Evolutionary conservation across 2,797 vertebrate species (phyloP).

Genomic region (Paratrypauchen microcephalus): DNA sequence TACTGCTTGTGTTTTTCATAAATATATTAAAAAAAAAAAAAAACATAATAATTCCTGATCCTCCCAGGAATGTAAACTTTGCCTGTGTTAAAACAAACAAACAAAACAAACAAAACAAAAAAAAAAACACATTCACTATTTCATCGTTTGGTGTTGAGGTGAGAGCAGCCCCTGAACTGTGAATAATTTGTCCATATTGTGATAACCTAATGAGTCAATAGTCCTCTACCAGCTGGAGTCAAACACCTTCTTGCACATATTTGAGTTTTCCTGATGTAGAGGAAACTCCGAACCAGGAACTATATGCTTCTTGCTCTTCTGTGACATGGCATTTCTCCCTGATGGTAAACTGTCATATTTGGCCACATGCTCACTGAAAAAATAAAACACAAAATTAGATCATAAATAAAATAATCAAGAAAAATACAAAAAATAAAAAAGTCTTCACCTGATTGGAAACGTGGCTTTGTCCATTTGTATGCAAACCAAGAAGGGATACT

Average conservation of each 20-base stretch:
- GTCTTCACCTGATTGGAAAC: conserved; percentile 87
- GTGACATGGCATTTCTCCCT: conserved; percentile 75
- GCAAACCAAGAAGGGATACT: conserved; percentile 96
- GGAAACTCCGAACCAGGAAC: conserved; percentile 89
- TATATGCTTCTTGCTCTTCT: conserved; percentile 70
- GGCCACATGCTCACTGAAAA: conserved; percentile 78
- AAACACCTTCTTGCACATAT: conserved; percentile 93
- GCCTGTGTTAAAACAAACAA: conserved; percentile 68
- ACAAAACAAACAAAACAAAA: too few species aligned
- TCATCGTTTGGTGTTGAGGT: conserved; percentile 29
- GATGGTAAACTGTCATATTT: conserved; percentile 87
- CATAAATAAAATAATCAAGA: too few species aligned
- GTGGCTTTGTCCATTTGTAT: conserved; percentile 93
- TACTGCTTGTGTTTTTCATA: conserved; percentile 55
- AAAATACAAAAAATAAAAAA: too few species aligned
- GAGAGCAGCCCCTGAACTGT: conserved; percentile 49
- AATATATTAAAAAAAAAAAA: conserved; percentile 73
- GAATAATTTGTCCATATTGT: conserved; percentile 21
- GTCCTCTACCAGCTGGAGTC: conserved; percentile 69
- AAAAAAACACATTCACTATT: conserved; percentile 33
- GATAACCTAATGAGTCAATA: conserved; percentile 6
- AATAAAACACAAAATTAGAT: neutral
- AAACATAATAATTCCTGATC: conserved; percentile 72
- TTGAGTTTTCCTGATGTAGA: conserved; percentile 95
- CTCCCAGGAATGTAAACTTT: conserved; percentile 90